Base-by-base conservation (phyloP, 64 coral and sea anemone species). In the Acropora yongei region DNA sequence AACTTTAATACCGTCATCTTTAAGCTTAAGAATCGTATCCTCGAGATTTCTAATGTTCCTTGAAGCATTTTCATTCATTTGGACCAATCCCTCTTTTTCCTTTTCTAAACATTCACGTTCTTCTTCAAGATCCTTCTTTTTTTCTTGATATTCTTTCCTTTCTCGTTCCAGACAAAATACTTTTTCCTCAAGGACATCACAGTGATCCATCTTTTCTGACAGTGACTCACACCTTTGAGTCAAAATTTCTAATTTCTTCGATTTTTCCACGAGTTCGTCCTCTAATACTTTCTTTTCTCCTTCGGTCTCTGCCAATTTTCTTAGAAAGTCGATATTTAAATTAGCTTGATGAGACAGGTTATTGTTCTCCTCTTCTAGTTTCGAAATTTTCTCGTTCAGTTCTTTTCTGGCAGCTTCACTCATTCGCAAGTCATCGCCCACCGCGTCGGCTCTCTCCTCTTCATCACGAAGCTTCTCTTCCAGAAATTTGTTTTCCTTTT, bases 171-270 rank as follows among this genome's bases (percentile, higher is more conserved):
- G 90, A 12, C 80, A 90, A 89, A 95, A 95, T 63, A 95, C 65
- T 65, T 98, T 98, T 67, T 98, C 96, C 67, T 98, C 93, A 7
- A 98, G 74, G 4, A 85, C 78, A 63, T 98, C 96, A 78, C 89
- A 95, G 14, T 82, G 79, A 6, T 95, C 96, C 78, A 98, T 57
- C 88, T 76, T 98, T 17, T 89, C 83, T 75, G 76, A 73, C 8
- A 98, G 11, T 17, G 91, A 86, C 41, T 80, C 79, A 72, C 87
- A 98, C 55, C 80, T 89, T 3, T 86, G 65, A 51, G 94, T 90
- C 41, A 98, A 74, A 46, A 39, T 92, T 42, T 80, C 14, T 42
- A 89, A 82, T 8, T 46, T 43, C 80, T 92, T 92, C 5, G 44
- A 47, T 41, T 98, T 77, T n/a, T 94, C 86, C 17, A 84, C 76